Conservation (phyloP, 2,113 vertebrate species). For the Naja naja region DNA sequence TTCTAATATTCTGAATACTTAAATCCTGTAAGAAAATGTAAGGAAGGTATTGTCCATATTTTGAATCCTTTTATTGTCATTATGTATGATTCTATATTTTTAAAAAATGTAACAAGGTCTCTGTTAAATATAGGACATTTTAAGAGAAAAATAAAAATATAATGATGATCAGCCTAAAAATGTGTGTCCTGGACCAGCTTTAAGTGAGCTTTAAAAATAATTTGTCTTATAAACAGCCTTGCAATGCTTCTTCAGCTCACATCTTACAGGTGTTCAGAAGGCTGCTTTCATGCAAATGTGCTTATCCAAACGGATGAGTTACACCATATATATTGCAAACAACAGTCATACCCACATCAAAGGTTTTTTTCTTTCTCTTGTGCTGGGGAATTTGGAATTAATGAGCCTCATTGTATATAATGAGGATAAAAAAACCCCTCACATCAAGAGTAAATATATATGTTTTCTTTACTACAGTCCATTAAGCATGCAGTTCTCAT, state of each 20-base stretch:
- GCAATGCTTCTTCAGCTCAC: background rate
- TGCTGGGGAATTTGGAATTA: background rate
- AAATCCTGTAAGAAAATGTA: background rate
- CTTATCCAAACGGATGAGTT: background rate
- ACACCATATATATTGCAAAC: background rate
- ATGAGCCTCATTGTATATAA: background rate
- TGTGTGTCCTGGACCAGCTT: background rate
- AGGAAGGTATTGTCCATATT: background rate
- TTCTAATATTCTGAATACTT: background rate
- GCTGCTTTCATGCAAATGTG: background rate
- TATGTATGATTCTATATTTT: background rate
- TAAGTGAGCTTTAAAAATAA: background rate
- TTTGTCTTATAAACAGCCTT: background rate
- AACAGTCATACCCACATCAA: background rate
- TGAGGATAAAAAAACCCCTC: background rate
- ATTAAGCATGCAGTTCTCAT: conserved; percentile 43
- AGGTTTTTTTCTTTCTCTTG: background rate
- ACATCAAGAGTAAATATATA: background rate
- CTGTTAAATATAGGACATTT: background rate
- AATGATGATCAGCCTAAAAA: background rate
- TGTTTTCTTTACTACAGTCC: conserved; percentile 6
- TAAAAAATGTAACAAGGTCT: background rate
- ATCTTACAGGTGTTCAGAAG: background rate
- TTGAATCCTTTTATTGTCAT: background rate
- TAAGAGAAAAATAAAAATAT: background rate